These are phyloP conservation scores for Littorina saxatilis DNA, from an alignment of 1,140 invertebrate genomes.

Conservation along the genomic window DNA sequence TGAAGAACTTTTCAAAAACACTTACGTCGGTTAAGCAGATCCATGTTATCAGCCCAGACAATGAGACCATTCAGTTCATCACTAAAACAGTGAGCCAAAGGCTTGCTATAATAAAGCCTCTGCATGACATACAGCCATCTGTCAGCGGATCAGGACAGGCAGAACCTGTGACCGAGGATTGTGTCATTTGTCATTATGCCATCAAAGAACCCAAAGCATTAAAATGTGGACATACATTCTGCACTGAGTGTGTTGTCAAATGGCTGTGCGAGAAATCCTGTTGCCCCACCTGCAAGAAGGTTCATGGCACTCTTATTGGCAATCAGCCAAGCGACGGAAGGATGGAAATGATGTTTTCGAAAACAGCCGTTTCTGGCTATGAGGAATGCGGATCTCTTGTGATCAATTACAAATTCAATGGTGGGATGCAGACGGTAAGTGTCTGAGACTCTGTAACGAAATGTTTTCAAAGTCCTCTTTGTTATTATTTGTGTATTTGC, in stretches of 20 bases:
- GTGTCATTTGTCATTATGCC: constrained; percentile 58
- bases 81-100: too few species aligned
- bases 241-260: constrained; percentile 55
- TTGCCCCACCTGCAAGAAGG: constrained; percentile 63
- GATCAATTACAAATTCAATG: constrained; percentile 59
- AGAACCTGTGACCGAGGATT: constrained; percentile 34
- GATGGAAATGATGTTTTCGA: constrained; percentile 42
- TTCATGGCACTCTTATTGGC: constrained; percentile 61
- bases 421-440: constrained; percentile 65
- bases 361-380: constrained; percentile 49
- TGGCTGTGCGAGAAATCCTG: constrained; percentile 50
- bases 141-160: background rate
- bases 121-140: background rate
- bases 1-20: too few species aligned
- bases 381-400: constrained; percentile 44
- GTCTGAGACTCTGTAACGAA: background rate
- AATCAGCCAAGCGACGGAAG: constrained; percentile 58
- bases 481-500: too few species aligned
- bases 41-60: too few species aligned
- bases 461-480: too few species aligned
- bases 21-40: too few species aligned
- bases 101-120: background rate
- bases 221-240: constrained; percentile 60
- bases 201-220: constrained; percentile 47
- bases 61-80: too few species aligned